Base-by-base conservation (phyloP, 2,888 invertebrate species). In the Thecophora atra region DNA sequence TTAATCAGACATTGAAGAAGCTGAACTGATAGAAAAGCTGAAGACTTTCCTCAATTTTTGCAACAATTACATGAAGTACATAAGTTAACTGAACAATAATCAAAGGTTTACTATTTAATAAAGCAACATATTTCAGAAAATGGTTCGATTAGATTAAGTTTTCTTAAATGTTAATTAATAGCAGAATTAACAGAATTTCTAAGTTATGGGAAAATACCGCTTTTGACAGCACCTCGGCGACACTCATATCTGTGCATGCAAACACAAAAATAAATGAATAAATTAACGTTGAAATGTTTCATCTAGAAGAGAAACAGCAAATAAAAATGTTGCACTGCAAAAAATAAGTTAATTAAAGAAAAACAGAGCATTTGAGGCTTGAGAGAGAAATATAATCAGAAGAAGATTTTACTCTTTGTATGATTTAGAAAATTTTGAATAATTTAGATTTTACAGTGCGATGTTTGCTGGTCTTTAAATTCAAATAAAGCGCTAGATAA, bases 1-100 rank as follows among this genome's bases (percentile, higher is more conserved):
- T n/a, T n/a, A 37, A 37, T 6, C 37, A 37, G 1, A 11, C 11
- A 37, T 37, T 37, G 11, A 37, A 64, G 24, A 62, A 64, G 47
- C 44, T 17, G 47, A 24, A 56, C 54, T 13, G 17, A 56, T 15
- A 24, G 21, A 54, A 63, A 42, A 19, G 42, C 47, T 64, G 47
- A 66, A 54, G 37, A 67, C 56, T 67, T 54, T 67, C 52, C 54
- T 54, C 19, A 56, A 56, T 67, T 52, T 52, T 56, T 67, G 19
- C 24, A 44, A 17, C 17, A 60, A 58, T n/a, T 21, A 69, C 24
- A 58, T 30, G 28, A 68, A 6, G 15, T 13, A 21, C 2, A 56
- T n/a, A 67, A 21, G 51, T 68, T 68, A 70, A 30, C 63, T 52
- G 62, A 70, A 70, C 63, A 70, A 70, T 70, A 63, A 70, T 63